These are phyloP conservation scores for Zaprionus ornatus DNA, from an alignment of 1,140 invertebrate species.

Conservation along the genomic window DNA sequence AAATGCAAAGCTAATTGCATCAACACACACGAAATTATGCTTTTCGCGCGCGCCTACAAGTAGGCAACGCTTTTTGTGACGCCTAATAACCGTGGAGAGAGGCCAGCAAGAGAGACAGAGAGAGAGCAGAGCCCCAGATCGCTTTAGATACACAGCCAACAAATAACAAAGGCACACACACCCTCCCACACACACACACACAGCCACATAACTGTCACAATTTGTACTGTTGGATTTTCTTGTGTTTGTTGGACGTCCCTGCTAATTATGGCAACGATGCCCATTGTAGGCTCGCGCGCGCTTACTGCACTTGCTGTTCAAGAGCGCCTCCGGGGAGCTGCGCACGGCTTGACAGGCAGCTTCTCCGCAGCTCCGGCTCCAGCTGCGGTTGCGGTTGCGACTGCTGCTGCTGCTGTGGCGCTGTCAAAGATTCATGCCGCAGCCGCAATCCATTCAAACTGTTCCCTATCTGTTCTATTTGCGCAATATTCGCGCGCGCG, in stretches of 20 bases:
- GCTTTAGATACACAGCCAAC: conserved; percentile 29
- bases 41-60: conserved; percentile 45
- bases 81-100: conserved; percentile 68
- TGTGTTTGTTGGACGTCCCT: conserved; percentile 9
- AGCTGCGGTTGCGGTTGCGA: background rate
- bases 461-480: conserved; percentile 65
- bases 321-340: conserved; percentile 60
- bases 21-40: conserved; percentile 44
- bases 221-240: conserved; percentile 38
- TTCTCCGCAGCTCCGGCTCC: background rate
- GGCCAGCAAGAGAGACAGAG: background rate
- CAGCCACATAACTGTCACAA: conserved; percentile 35
- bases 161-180: conserved; percentile 23
- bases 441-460: conserved; percentile 9
- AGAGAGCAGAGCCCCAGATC: background rate
- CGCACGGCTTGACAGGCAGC: conserved; percentile 33
- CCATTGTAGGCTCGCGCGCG: conserved; percentile 44
- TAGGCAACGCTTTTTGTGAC: conserved; percentile 63
- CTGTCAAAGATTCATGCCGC: conserved; percentile 37
- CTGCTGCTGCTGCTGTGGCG: background rate
- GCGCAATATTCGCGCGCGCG: conserved; percentile 72
- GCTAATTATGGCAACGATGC: conserved; percentile 27
- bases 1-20: conserved; percentile 76
- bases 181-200: conserved; percentile 1
- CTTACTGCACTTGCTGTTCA: conserved; percentile 22